These are phyloP conservation scores for Trematocara nigrifrons DNA, from an alignment of 2,113 vertebrate species.

Conservation along the genomic window DNA sequence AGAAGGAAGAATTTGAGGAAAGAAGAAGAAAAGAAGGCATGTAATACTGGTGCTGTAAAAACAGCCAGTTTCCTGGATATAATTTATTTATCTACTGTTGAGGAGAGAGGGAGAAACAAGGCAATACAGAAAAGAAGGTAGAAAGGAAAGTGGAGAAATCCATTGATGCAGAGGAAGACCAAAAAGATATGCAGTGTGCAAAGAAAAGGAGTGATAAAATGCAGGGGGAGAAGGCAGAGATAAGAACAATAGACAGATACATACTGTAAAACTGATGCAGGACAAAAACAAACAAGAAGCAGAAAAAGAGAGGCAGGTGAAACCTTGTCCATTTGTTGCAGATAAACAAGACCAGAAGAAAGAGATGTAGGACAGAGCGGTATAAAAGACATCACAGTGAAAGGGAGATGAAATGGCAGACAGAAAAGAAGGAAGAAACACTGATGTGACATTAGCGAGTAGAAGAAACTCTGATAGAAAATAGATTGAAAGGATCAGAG, in stretches of 20 bases:
- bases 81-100: constrained; percentile 59
- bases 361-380: not conserved
- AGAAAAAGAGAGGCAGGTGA: not conserved
- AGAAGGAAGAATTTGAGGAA: not conserved
- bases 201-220: not conserved
- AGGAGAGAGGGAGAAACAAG: not conserved
- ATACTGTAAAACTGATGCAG: not conserved
- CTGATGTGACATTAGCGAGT: constrained; percentile 1
- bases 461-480: constrained; percentile 29
- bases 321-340: not conserved
- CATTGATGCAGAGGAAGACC: not conserved
- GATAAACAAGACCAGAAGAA: not conserved
- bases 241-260: not conserved
- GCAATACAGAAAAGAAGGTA: not conserved
- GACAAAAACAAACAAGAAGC: not conserved
- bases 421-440: not conserved
- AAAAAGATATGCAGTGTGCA: not conserved
- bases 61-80: constrained; percentile 48
- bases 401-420: not conserved
- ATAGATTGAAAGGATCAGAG: constrained; percentile 57
- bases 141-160: not conserved
- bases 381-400: not conserved
- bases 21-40: constrained; percentile 3
- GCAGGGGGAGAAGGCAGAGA: not conserved
- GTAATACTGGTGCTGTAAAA: constrained; percentile 40